phyloP scores from a whole-genome alignment of 2,888 invertebrate genomes.

The Drosophila neonasuta region DNA sequence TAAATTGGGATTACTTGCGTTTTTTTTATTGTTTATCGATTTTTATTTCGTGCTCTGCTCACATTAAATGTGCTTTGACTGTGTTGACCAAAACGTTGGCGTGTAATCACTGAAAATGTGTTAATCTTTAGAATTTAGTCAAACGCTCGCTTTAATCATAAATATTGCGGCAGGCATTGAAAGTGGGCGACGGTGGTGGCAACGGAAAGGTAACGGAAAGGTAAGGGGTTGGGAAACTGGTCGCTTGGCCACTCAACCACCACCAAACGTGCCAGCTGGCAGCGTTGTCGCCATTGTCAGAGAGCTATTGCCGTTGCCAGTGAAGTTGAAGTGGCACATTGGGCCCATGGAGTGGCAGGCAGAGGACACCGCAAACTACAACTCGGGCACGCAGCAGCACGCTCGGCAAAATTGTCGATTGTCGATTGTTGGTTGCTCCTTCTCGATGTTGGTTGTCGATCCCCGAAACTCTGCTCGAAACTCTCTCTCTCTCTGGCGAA shows the following conservation, averaged over 20 bases:
- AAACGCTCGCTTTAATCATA: slow-evolving; percentile 70
- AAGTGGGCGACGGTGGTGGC: background rate
- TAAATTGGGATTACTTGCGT: background rate
- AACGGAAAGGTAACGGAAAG: slow-evolving; percentile 1
- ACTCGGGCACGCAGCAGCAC: slow-evolving; percentile 72
- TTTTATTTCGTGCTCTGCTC: slow-evolving; percentile 57
- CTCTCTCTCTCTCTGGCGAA: slow-evolving; percentile 52
- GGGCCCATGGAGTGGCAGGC: slow-evolving; percentile 16
- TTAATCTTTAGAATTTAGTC: slow-evolving; percentile 72
- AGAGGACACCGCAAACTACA: slow-evolving; percentile 68
- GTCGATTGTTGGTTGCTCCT: slow-evolving; percentile 44
- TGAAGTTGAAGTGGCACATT: slow-evolving; percentile 18
- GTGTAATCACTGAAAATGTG: slow-evolving; percentile 72
- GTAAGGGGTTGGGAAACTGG: slow-evolving; percentile 3
- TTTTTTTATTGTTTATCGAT: slow-evolving; percentile 36
- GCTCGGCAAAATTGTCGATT: slow-evolving; percentile 38
- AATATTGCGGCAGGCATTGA: slow-evolving; percentile 42
- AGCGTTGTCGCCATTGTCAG: slow-evolving; percentile 55
- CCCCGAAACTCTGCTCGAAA: slow-evolving; percentile 26
- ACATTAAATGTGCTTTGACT: slow-evolving; percentile 50
- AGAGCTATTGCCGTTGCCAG: slow-evolving; percentile 12
- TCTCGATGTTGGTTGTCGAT: slow-evolving; percentile 22
- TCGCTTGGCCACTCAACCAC: slow-evolving; percentile 65
- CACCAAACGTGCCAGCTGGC: slow-evolving; percentile 75
- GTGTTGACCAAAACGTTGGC: slow-evolving; percentile 47